phyloP scores from a whole-genome alignment of 2,888 invertebrate genomes.

The Caenorhabditis sulstoni region DNA sequence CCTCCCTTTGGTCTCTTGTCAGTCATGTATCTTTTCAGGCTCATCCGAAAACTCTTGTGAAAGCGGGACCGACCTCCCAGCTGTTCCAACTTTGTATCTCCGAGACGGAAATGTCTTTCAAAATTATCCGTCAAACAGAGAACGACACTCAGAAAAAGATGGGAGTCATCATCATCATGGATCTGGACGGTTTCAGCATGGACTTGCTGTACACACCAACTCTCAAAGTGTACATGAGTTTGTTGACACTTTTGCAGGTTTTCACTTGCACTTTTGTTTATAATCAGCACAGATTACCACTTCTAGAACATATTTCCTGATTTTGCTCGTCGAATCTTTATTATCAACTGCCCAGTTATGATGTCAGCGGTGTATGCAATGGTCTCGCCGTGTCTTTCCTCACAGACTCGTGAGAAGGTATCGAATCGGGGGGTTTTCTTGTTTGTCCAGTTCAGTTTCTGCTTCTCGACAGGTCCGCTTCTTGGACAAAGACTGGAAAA shows the following conservation, averaged over 20 bases:
- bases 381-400: constrained; percentile 69
- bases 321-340: constrained; percentile 65
- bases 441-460: constrained; percentile 24
- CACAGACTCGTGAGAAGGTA: constrained; percentile 67
- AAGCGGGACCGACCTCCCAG: constrained; percentile 71
- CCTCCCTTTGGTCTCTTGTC: neutral
- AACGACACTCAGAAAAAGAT: constrained; percentile 61
- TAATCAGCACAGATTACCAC: neutral
- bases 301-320: constrained; percentile 70
- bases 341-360: constrained; percentile 67
- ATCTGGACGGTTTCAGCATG: constrained; percentile 76
- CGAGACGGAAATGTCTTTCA: constrained; percentile 72
- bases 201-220: constrained; percentile 73
- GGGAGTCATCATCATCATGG: constrained; percentile 76
- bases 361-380: constrained; percentile 68
- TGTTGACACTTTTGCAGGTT: constrained; percentile 73
- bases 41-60: constrained; percentile 72
- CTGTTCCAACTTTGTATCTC: constrained; percentile 70
- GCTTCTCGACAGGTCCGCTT: constrained; percentile 54
- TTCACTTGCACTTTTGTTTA: constrained; percentile 9
- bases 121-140: constrained; percentile 65
- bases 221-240: constrained; percentile 72
- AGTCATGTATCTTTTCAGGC: constrained; percentile 9
- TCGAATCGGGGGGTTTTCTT: neutral
- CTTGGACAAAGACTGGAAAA: constrained; percentile 68